Conservation (phyloP, 2,888 invertebrate genomes). For the Caenorhabditis doughertyi region DNA sequence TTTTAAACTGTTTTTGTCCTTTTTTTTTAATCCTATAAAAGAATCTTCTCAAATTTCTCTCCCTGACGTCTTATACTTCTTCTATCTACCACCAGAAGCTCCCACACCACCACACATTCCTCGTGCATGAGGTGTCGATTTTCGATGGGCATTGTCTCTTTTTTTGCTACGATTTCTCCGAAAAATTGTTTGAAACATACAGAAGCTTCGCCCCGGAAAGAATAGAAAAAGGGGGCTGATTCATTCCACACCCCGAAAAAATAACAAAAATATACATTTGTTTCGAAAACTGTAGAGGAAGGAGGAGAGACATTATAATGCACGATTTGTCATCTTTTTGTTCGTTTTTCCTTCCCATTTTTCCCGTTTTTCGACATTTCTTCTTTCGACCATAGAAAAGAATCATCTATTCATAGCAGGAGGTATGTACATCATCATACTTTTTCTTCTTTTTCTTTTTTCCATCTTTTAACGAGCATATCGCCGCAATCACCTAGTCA, state of each 20-base stretch:
- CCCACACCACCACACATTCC: conserved; percentile 53
- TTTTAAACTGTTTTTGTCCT: too few relatives aligned
- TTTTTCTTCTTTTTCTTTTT: conserved; percentile 14
- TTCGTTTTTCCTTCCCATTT: conserved; percentile 6
- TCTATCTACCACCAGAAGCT: neutral
- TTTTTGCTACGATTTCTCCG: neutral
- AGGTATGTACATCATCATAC: conserved; percentile 10
- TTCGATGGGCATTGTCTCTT: conserved; percentile 36
- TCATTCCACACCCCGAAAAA: conserved; percentile 21
- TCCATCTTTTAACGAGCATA: conserved; percentile 40
- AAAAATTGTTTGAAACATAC: conserved; percentile 40
- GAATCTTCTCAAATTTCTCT: conserved; percentile 12
- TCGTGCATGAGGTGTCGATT: conserved; percentile 51
- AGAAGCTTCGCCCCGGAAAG: conserved; percentile 23
- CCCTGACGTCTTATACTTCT: conserved; percentile 33
- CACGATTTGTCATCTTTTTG: conserved; percentile 33
- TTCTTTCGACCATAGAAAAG: neutral
- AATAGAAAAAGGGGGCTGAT: too few relatives aligned
- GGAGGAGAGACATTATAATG: conserved; percentile 8
- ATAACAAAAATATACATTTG: neutral
- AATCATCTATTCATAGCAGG: conserved; percentile 23
- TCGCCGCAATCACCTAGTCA: conserved; percentile 40
- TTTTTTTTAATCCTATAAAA: neutral
- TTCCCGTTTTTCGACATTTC: neutral
- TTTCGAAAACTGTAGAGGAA: neutral